Base-by-base conservation (phyloP, 2,888 invertebrate genomes). In the Polylopha cassiicola region DNA sequence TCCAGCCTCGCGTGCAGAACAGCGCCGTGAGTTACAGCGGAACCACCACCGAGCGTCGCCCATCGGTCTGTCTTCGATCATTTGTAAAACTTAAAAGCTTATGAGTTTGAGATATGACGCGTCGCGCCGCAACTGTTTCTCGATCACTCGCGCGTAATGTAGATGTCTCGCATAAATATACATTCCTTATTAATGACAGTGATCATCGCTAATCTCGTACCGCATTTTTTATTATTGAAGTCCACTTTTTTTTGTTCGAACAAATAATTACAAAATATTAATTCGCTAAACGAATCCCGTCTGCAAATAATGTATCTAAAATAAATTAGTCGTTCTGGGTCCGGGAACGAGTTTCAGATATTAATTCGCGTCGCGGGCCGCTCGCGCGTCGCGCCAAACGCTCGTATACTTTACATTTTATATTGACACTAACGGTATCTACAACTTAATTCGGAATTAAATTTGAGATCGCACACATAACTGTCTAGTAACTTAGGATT, bases 401-500 rank as follows among this genome's bases (percentile, higher is more conserved):
- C 62, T 61, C 61, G 57, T 64, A 61, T 56, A 53, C 68, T 64
- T 55, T 38, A 63, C 50, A 49, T 65, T 65, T 68, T 65, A 68
- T 65, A 51, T 46, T 37, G 37, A 42, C 43, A 37, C 42, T 39
- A 49, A 56, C 45, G 54, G 54, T 61, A 65, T 62, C 67, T 65
- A 68, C 63, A 62, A 60, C 66, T 68, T 61, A 63, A 73, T 73
- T 66, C 57, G 48, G 54, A 55, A 55, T 62, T 48, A 53, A 53
- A 57, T 59, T 48, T 48, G 51, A 54, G 55, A 57, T 53, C 58
- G 50, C 53, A 51, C 55, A 48, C 50, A 65, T 63, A 64, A 50
- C 66, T 65, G 73, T 67, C 65, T 52, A 52, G 60, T 72, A 62
- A 65, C 60, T 66, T 58, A 61, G 61, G 52, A 66, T 70, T 68